Evolutionary conservation across 2,888 invertebrate species (phyloP), one percentile per base, ranked within the genome.

Genomic region (Acronicta alni): DNA sequence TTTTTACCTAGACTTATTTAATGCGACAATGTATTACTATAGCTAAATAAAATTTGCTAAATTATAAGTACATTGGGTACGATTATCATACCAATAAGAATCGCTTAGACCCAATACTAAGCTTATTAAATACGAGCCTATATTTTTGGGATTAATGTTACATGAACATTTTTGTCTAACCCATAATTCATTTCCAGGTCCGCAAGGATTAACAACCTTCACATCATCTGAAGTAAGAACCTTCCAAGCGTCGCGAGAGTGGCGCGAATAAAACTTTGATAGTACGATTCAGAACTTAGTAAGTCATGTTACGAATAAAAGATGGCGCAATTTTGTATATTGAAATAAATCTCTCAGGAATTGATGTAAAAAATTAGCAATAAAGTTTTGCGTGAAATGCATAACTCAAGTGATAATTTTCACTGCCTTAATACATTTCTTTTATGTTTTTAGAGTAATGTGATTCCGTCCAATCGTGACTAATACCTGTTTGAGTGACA

Each of bases 211-310:
- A 62, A 82, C 92, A 4, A 94, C 94, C 0, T 94, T 94, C 77
- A 88, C 94, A n/a, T 90, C 94, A 20, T 93, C 94, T 3, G 94
- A 94, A 86, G 93, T 94, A 0, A 87, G 94, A 64, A 94, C 94
- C 0, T 94, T 94, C 90, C 94, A 94, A 77, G 93, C 94, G 7
- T 86, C 91, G 1, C 86, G 94, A 61, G 92, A 92, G 62, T 94
- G 94, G 94, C 87, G 90, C 46, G 89, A 93, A 65, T 92, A 88
- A 10, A 60, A 58, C 32, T 30, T 44, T 35, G 16, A 57, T 26
- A 49, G 44, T 41, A 39, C 44, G 44, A 57, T 39, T 30, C 44
- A 53, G 39, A 59, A 43, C 20, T 35, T 38, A 52, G 48, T 58
- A 48, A 61, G 52, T 66, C 53, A 59, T 48, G 48, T 37, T 18